Conservation (phyloP, 1,140 invertebrate genomes). For the Micrasema longulum region DNA sequence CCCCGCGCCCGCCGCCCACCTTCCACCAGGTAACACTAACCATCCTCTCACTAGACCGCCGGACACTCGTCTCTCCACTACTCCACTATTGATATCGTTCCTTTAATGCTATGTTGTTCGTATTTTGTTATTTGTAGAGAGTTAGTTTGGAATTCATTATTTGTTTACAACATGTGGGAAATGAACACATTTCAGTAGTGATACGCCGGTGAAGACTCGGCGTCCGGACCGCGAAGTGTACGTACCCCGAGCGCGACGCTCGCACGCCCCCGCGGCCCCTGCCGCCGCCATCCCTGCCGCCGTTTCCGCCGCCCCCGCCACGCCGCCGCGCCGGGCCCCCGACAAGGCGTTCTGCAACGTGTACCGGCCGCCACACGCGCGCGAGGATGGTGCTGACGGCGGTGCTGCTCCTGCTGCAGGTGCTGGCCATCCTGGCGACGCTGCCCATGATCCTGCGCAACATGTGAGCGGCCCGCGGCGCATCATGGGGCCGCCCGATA, state of each 20-base stretch:
- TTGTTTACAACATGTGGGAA: too few relatives aligned
- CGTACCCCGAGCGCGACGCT: slow-evolving; percentile 75
- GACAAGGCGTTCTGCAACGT: slow-evolving; percentile 66
- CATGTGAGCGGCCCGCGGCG: slow-evolving; percentile 36
- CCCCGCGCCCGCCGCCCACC: background rate
- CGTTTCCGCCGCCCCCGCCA: background rate
- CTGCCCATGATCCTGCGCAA: slow-evolving; percentile 51
- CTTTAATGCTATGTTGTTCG: background rate
- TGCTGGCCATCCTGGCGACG: slow-evolving; percentile 48
- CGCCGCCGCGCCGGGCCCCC: slow-evolving; percentile 47
- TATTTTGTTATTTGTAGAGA: background rate
- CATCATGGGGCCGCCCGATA: slow-evolving; percentile 48
- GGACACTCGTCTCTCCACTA: too few relatives aligned
- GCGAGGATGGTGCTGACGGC: slow-evolving; percentile 49
- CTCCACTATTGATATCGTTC: too few relatives aligned
- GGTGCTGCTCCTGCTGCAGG: slow-evolving; percentile 47
- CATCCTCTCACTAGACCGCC: too few relatives aligned
- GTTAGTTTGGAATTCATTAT: too few relatives aligned
- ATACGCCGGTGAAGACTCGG: slow-evolving; percentile 61
- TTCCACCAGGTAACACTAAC: background rate
- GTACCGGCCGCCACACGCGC: slow-evolving; percentile 61
- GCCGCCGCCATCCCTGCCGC: too few relatives aligned
- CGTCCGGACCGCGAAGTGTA: slow-evolving; percentile 83
- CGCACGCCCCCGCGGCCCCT: slow-evolving; percentile 44
- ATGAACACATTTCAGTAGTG: slow-evolving; percentile 40